A percentile compares a stretch with the other conserved stretches of the same genome.
phyloP scores from a whole-genome alignment of 2,113 vertebrate species.

The Thunnus maccoyii region DNA sequence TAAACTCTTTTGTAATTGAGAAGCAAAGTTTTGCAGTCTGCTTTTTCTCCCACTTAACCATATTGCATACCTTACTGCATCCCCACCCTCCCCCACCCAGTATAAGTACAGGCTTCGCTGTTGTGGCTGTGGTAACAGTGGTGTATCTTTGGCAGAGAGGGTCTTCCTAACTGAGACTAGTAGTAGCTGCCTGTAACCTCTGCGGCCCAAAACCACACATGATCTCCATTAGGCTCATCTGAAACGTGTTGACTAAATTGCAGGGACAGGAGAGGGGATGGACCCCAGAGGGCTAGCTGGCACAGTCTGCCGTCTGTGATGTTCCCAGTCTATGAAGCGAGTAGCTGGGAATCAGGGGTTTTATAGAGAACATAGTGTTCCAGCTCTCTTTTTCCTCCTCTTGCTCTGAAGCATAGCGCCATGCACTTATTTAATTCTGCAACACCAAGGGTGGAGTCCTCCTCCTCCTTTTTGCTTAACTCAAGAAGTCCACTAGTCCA shows the following conservation, averaged over 20 bases:
- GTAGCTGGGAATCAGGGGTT: slow-evolving; percentile 72
- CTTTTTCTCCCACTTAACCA: slow-evolving; percentile 62
- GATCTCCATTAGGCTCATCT: slow-evolving; percentile 84
- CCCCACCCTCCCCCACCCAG: slow-evolving; percentile 71
- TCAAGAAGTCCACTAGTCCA: slow-evolving; percentile 84
- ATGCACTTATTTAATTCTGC: slow-evolving; percentile 51
- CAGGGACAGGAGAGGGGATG: slow-evolving; percentile 76
- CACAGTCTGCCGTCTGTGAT: slow-evolving; percentile 73
- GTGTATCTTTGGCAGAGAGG: slow-evolving; percentile 75
- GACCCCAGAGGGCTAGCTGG: slow-evolving; percentile 77
- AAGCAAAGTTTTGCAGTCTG: slow-evolving; percentile 59
- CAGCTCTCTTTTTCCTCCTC: slow-evolving; percentile 48
- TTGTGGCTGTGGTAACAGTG: slow-evolving; percentile 76
- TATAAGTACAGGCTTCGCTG: slow-evolving; percentile 74
- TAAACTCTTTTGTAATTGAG: slow-evolving; percentile 54
- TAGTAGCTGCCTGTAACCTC: slow-evolving; percentile 75
- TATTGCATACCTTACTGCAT: slow-evolving; percentile 68
- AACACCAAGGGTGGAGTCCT: slow-evolving; percentile 65
- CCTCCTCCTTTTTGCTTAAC: slow-evolving; percentile 59
- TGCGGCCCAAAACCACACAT: slow-evolving; percentile 78
- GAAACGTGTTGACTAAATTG: slow-evolving; percentile 83
- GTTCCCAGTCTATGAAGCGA: slow-evolving; percentile 69
- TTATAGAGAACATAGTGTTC: slow-evolving; percentile 82
- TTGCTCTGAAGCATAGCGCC: slow-evolving; percentile 45
- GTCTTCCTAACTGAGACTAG: slow-evolving; percentile 68